Conservation (phyloP, 1,140 invertebrate genomes). For the Drosophila trapezifrons region DNA sequence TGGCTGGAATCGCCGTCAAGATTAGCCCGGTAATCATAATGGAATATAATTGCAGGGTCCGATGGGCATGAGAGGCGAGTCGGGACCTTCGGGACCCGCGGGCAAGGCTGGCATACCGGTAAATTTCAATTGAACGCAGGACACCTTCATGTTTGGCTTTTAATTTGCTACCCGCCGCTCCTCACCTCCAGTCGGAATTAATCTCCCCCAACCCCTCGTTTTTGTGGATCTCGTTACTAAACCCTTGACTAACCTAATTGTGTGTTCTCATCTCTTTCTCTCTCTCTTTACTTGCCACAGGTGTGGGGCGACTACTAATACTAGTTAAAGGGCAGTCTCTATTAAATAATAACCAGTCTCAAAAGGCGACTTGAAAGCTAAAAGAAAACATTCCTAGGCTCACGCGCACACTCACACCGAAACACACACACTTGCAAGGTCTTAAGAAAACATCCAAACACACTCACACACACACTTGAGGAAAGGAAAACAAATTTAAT, state of each 20-base stretch:
- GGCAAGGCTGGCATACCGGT: constrained; percentile 92
- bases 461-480: constrained; percentile 20
- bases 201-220: constrained; percentile 22
- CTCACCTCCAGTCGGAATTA: constrained; percentile 32
- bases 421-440: constrained; percentile 32
- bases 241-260: constrained; percentile 56
- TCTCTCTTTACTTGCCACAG: constrained; percentile 75
- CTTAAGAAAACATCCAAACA: constrained; percentile 16
- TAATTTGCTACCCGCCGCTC: constrained; percentile 38
- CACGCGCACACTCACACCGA: constrained; percentile 23
- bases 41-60: constrained; percentile 88
- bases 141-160: constrained; percentile 58
- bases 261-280: constrained; percentile 60
- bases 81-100: constrained; percentile 89
- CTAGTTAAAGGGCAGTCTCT: constrained; percentile 58
- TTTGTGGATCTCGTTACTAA: constrained; percentile 61
- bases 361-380: constrained; percentile 47
- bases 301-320: constrained; percentile 84
- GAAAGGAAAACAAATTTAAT: constrained; percentile 42
- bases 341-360: constrained; percentile 62
- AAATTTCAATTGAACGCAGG: constrained; percentile 85
- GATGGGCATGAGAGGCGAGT: constrained; percentile 93
- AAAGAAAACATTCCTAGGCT: constrained; percentile 25
- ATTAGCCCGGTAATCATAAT: constrained; percentile 1
- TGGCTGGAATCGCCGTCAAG: constrained; percentile 63